A percentile compares a stretch with the other conserved stretches of the same genome.
These are phyloP conservation scores for Tanypteryx hageni DNA, from an alignment of 2,888 invertebrate genomes.

Conservation along the genomic window DNA sequence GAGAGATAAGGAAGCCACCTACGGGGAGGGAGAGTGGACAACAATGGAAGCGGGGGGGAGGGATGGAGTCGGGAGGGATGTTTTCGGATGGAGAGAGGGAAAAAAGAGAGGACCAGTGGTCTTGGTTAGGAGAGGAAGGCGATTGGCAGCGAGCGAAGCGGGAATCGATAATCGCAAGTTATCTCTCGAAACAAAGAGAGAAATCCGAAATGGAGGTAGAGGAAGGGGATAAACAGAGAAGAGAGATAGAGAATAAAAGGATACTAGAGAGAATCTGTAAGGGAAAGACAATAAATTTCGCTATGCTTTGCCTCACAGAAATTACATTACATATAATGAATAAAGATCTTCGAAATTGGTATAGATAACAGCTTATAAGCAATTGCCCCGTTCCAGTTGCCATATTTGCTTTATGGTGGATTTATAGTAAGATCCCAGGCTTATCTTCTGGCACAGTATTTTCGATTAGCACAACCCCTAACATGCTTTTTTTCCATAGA, in stretches of 20 bases:
- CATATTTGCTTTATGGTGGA: no score
- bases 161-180: conserved; percentile 48
- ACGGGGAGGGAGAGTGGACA: conserved; percentile 3
- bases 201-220: conserved; percentile 13
- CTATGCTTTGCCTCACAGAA: neutral
- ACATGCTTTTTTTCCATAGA: no score
- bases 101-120: conserved; percentile 6
- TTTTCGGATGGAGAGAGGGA: neutral
- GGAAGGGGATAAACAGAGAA: neutral
- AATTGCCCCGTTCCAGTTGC: no score
- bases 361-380: no score
- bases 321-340: neutral
- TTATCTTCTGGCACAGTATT: no score
- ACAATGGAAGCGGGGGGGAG: conserved; percentile 18
- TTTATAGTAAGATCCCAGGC: no score
- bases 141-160: conserved; percentile 18
- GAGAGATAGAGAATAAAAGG: neutral
- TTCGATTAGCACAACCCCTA: no score
- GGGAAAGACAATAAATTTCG: neutral
- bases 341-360: neutral
- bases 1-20: conserved; percentile 50
- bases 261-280: no score
- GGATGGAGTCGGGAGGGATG: neutral
- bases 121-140: conserved; percentile 17
- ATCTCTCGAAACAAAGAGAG: conserved; percentile 49